Evolutionary conservation across 2,888 invertebrate genomes (phyloP), one percentile per base, ranked within the genome.

Genomic region (Drosophila kanekoi): DNA sequence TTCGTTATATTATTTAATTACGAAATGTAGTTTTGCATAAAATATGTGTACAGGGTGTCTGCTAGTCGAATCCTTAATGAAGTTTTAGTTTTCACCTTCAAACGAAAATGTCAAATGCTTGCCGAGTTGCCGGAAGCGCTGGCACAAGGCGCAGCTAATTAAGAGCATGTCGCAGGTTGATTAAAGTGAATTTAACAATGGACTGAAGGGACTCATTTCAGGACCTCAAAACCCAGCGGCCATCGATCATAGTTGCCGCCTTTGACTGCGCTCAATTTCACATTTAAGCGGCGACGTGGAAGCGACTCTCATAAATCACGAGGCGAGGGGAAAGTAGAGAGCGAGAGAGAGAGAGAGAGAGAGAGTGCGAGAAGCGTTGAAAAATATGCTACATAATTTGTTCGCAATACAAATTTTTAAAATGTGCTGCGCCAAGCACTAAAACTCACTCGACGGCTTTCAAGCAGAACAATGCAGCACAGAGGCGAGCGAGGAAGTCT

Each of bases 381-480:
- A 61, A 80, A 86, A 84, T 81, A 81, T 87, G 86, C 84, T 79
- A 76, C 80, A 83, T 86, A 81, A 86, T 80, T 84, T 84, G 88
- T 59, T 74, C 61, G 85, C 75, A 79, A 81, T 87, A 71, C 76
- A 73, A 72, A 80, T 73, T 72, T 64, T 87, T 43, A 63, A 77
- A 83, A 86, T 79, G 72, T 85, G 83, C 83, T 81, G 80, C 71
- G 72, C 72, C 67, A 79, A 80, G 80, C 75, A 71, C 70, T 60
- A 60, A 73, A 66, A 62, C 44, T 56, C 67, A 45, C 61, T 67
- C 53, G 66, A 64, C 68, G 61, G 65, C 47, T 66, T 48, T 71
- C 52, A 41, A 44, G 43, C 64, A 43, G 58, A 81, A 69, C 64
- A 63, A 57, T 56, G 49, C 32, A 11, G 23, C 16, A 33, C 35